Percentiles rank a stretch among this genome's conserved stretches.
Evolutionary conservation across 2,113 vertebrate genomes (phyloP).

Genomic region (Zosterops borbonicus): DNA sequence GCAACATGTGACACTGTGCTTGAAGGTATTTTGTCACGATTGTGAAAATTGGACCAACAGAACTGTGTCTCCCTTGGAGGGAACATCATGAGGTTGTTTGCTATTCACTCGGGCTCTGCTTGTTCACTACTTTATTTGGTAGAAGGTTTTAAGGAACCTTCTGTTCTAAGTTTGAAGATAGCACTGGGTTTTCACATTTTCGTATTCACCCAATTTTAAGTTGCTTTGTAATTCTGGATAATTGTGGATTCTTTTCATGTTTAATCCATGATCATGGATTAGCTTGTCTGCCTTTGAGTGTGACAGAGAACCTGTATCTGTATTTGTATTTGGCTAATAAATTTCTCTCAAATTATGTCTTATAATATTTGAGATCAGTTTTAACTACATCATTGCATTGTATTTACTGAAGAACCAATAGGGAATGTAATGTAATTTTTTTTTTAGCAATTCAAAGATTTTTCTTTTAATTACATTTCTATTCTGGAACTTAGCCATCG

Average conservation of each 20-base stretch:
- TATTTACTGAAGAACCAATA: background rate
- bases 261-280: background rate
- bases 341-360: background rate
- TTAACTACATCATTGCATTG: background rate
- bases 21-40: background rate
- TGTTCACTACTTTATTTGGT: background rate
- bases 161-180: background rate
- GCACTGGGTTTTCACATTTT: background rate
- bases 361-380: background rate
- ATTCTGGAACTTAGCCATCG: background rate
- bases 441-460: background rate
- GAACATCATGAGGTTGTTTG: background rate
- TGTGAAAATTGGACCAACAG: background rate
- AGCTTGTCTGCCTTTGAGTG: background rate
- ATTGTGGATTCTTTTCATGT: background rate
- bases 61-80: background rate
- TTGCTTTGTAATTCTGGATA: background rate
- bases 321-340: background rate
- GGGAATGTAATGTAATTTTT: background rate
- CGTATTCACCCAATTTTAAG: background rate
- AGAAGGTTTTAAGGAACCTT: background rate
- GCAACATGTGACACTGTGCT: background rate
- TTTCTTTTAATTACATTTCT: background rate
- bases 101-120: background rate
- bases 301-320: background rate